Base-by-base conservation (phyloP, 2,888 invertebrate genomes). In the Bruchidius siliquastri region DNA sequence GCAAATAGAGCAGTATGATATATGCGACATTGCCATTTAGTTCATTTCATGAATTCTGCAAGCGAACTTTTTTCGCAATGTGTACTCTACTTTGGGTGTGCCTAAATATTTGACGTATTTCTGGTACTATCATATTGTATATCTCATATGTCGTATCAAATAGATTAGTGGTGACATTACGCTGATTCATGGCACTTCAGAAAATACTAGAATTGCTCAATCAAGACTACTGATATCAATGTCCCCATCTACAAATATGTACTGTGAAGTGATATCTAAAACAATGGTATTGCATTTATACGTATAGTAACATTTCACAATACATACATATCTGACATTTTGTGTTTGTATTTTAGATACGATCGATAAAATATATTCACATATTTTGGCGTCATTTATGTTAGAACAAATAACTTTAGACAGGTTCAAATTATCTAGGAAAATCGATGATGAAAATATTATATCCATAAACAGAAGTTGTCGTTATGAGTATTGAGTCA, bases 131-230 rank as follows among this genome's bases (percentile, higher is more conserved):
- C 2, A 26, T 8, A 26, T 2, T 26, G 26, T 26, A 2, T 4
- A 2, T 4, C 2, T 26, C 26, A 26, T 26, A 26, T n/a, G n/a
- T 30, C 30, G 4, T 30, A 30, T 30, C 30, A 49, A 49, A 18
- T 13, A 49, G 3, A 49, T 1, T 49, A 49, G 13, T 49, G 18
- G 49, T 71, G 49, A 74, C 32, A 69, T 72, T 32, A 32, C 74
- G 66, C 69, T 72, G 70, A 21, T 73, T 68, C 70, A 69, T 49
- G 49, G 8, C 20, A 72, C 20, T 49, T 66, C 68, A 30, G 30
- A 68, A 71, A 73, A 69, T 71, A 22, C 66, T 67, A 67, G 69
- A 72, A 71, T 21, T 30, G 66, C 69, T 26, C 22, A 66, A 21
- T 71, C 26, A 20, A 4, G 21, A 72, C 66, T 67, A 20, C 68